phyloP scores from a whole-genome alignment of 2,113 vertebrate genomes.

The Pluvianellus socialis region DNA sequence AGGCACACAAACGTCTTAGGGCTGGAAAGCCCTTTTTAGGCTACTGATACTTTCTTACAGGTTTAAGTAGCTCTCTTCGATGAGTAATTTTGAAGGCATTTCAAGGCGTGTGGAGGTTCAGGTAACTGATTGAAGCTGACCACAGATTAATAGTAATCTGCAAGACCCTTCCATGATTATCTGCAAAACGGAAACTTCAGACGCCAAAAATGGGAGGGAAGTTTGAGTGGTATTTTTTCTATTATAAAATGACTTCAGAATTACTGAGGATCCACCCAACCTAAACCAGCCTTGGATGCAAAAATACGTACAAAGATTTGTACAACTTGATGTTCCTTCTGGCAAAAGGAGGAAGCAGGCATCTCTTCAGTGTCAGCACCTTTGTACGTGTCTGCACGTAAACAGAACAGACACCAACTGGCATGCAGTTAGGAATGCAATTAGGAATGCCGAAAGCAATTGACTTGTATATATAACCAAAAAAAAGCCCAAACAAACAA shows the following conservation, averaged over 20 bases:
- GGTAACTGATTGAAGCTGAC: not conserved
- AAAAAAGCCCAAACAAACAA: not conserved
- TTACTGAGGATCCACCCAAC: not conserved
- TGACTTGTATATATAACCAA: not conserved
- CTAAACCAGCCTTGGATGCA: not conserved
- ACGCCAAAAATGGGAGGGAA: not conserved
- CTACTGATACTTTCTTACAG: not conserved
- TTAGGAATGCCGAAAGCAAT: not conserved
- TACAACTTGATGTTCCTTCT: not conserved
- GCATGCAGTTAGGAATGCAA: not conserved
- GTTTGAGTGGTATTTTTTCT: not conserved
- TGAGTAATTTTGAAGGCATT: not conserved
- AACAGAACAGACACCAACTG: not conserved
- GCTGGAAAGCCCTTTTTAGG: not conserved
- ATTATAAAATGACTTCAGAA: not conserved
- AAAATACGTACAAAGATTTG: not conserved
- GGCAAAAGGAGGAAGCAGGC: not conserved
- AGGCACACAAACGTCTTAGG: accelerated
- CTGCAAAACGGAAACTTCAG: not conserved
- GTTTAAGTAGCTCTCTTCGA: not conserved
- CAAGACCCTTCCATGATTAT: not conserved
- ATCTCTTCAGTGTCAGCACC: not conserved
- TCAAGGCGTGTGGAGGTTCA: not conserved
- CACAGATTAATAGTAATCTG: not conserved
- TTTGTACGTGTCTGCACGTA: not conserved